A percentile compares a stretch with the other conserved stretches of the same genome.
phyloP scores from a whole-genome alignment of 2,888 invertebrate species.

The Troglohyphantes excavatus region DNA sequence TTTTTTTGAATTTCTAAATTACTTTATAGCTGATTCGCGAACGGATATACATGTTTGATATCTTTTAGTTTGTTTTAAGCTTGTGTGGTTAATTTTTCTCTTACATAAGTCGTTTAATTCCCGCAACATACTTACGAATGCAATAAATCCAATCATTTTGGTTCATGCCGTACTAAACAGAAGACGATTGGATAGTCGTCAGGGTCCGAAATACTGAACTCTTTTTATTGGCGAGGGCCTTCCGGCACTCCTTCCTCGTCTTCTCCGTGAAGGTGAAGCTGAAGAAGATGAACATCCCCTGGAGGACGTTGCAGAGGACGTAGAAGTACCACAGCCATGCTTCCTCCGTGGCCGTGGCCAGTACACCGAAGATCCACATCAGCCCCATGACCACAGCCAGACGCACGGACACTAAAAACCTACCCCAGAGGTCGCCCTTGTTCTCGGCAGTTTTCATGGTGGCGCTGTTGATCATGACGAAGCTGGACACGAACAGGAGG shows the following conservation, averaged over 20 bases:
- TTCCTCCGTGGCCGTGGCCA: conserved; percentile 83
- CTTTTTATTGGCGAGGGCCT: conserved; percentile 18
- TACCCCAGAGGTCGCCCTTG: conserved; percentile 19
- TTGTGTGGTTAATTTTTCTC: background rate
- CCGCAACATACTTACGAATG: no score
- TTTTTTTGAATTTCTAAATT: no score
- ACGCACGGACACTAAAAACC: conserved; percentile 82
- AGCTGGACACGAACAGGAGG: conserved; percentile 83
- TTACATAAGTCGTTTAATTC: background rate
- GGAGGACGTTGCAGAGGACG: conserved; percentile 84
- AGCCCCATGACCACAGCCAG: conserved; percentile 84
- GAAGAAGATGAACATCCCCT: conserved; percentile 84
- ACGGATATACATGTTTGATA: no score
- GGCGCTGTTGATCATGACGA: conserved; percentile 82
- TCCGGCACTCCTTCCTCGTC: conserved; percentile 80
- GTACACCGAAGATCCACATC: conserved; percentile 84
- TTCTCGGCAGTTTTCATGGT: conserved; percentile 33
- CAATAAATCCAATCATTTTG: no score
- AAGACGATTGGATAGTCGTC: background rate
- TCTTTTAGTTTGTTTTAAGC: no score
- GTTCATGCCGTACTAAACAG: background rate
- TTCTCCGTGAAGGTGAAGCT: conserved; percentile 84
- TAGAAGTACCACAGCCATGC: conserved; percentile 83
- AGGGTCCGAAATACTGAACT: conserved; percentile 46
- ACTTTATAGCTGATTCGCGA: no score